Base-by-base conservation (phyloP, 2,113 vertebrate genomes). In the Dendrocopos noguchii region DNA sequence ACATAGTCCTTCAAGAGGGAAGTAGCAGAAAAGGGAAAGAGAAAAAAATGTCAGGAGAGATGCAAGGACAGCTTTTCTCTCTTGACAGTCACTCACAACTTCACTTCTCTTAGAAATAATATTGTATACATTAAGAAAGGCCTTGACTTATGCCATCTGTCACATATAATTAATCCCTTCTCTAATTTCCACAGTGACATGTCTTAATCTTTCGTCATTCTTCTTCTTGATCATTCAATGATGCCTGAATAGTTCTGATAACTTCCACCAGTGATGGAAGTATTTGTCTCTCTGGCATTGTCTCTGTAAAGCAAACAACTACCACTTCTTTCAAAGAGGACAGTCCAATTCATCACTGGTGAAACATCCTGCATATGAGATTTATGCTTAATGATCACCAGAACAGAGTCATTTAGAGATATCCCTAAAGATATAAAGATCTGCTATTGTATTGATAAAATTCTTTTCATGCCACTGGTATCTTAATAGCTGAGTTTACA, bases 401-500 rank as follows among this genome's bases (percentile, higher is more conserved):
- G 73, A 92, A 70, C 34, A 95, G 73, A 84, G 78, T 91, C 61
- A 60, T 90, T 89, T 68, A 87, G 66, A 94, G 87, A 92, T 96
- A 96, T 84, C 78, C 52, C 25, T 52, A 72, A 84, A 3, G 65
- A 90, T 80, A 94, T 60, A 81, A 57, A 96, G 61, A 79, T 92
- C 87, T 91, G 27, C 70, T 92, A 3, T 28, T 68, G 77, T 75
- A 78, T 71, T 95, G 92, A 96, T 93, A 96, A 96, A 95, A 97
- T 97, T 94, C 88, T 97, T 97, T 79, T 87, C 91, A 72, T 96
- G 87, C 74, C 95, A 50, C 83, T 91, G 66, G 75, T 92, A 88
- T 83, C 36, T 77, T 76, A 70, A 89, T 59, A 80, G 44, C 33
- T 52, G 80, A 59, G 47, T 47, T 55, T 72, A 53, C 68, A 87